phyloP scores from a whole-genome alignment of 2,797 vertebrate genomes.

The Gymnothorax reevesii region DNA sequence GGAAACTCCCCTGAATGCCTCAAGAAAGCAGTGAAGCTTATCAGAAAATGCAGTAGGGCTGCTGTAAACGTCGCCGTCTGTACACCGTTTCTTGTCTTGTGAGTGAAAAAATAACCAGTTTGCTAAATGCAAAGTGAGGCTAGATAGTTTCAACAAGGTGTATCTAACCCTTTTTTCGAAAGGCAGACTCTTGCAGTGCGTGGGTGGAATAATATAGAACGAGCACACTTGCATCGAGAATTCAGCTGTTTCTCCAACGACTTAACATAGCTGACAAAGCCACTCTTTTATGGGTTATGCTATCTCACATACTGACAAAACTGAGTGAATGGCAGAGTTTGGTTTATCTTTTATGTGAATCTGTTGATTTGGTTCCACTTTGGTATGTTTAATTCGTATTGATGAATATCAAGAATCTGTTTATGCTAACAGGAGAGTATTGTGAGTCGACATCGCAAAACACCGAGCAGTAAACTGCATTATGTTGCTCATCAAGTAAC shows the following conservation, averaged over 20 bases:
- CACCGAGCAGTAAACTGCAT: not conserved
- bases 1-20: slow-evolving; percentile 2
- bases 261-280: not conserved
- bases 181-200: slow-evolving; percentile 14
- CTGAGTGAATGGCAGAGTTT: not conserved
- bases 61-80: slow-evolving; percentile 14
- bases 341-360: not conserved
- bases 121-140: not conserved
- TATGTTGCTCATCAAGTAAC: not conserved
- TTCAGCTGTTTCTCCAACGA: not conserved
- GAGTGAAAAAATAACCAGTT: not conserved
- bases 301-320: not conserved
- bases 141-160: slow-evolving; percentile 19
- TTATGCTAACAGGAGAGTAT: not conserved
- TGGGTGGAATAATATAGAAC: slow-evolving; percentile 6
- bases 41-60: not conserved
- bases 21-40: slow-evolving; percentile 13
- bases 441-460: not conserved
- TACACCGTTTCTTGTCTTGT: not conserved
- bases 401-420: not conserved
- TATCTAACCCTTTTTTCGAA: slow-evolving; percentile 5
- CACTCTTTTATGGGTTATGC: not conserved
- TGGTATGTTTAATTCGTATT: not conserved
- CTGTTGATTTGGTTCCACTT: not conserved
- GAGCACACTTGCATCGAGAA: not conserved